Percentiles rank a stretch among this genome's conserved stretches.
These are phyloP conservation scores for Montipora foliosa DNA, from an alignment of 64 coral and sea anemone species.

Conservation along the genomic window DNA sequence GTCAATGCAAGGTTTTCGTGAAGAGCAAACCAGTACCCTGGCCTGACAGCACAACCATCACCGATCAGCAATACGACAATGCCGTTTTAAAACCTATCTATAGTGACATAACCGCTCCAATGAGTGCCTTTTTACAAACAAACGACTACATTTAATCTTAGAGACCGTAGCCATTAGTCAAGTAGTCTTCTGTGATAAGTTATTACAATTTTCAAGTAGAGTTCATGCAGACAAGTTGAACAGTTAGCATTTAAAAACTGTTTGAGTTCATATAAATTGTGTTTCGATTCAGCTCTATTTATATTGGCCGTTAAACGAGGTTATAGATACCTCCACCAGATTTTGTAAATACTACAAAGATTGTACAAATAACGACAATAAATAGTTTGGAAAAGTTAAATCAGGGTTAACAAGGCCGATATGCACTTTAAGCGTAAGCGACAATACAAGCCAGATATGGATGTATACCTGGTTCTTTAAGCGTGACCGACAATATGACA, in stretches of 20 bases:
- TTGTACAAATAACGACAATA: background rate
- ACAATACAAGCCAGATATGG: too few species aligned
- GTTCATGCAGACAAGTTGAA: background rate
- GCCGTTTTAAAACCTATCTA: conserved; percentile 12
- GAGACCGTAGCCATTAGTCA: background rate
- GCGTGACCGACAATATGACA: too few species aligned
- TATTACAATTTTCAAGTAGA: background rate
- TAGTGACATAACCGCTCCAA: conserved; percentile 7
- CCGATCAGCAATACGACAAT: conserved; percentile 15
- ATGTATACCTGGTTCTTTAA: too few species aligned
- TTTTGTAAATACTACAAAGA: background rate
- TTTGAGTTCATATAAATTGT: background rate
- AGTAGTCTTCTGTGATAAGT: background rate
- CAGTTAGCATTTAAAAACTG: background rate
- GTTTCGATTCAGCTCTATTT: background rate
- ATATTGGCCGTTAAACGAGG: background rate
- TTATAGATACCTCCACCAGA: background rate
- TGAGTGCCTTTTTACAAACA: background rate
- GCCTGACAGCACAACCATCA: conserved; percentile 15
- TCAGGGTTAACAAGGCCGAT: background rate
- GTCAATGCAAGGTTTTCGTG: conserved; percentile 51
- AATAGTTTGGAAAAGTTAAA: background rate
- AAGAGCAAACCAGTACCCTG: conserved; percentile 32
- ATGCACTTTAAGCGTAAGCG: too few species aligned
- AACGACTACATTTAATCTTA: background rate